A percentile compares a stretch with the other conserved stretches of the same genome.
Conservation (phyloP, 2,113 vertebrate genomes). For the Anoplopoma fimbria region DNA sequence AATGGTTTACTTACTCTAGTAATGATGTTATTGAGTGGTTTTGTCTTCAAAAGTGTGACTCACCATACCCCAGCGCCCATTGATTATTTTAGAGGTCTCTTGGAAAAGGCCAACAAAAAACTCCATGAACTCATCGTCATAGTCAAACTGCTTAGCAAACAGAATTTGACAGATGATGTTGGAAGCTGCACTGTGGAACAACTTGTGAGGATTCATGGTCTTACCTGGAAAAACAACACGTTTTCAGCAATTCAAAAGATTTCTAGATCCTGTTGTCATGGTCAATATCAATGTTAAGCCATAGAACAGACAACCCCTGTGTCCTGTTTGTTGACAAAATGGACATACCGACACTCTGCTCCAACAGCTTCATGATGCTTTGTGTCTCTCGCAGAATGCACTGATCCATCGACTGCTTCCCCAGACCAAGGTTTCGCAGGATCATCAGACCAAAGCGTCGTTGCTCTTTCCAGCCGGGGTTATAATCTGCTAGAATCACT, state of each 20-base stretch:
- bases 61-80: slow-evolving; percentile 65
- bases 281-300: background rate
- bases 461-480: slow-evolving; percentile 76
- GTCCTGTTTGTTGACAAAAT: background rate
- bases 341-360: slow-evolving; percentile 51
- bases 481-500: slow-evolving; percentile 61
- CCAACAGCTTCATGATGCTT: slow-evolving; percentile 10
- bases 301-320: background rate
- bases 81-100: slow-evolving; percentile 33
- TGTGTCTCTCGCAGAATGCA: slow-evolving; percentile 77
- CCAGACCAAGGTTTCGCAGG: slow-evolving; percentile 85
- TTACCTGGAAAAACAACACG: slow-evolving; percentile 34
- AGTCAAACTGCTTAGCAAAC: slow-evolving; percentile 72
- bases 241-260: background rate
- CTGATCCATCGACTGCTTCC: slow-evolving; percentile 86
- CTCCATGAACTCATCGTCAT: slow-evolving; percentile 68
- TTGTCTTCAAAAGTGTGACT: slow-evolving; percentile 1
- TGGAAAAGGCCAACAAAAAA: slow-evolving; percentile 10
- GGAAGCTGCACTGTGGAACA: slow-evolving; percentile 71
- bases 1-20: background rate
- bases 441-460: slow-evolving; percentile 81
- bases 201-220: slow-evolving; percentile 16
- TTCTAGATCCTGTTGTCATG: background rate
- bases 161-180: slow-evolving; percentile 80
- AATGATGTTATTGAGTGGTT: background rate